Evolutionary conservation across 2,113 vertebrate species (phyloP), one percentile per base, ranked within the genome.

Genomic region (Phalacrocorax pelagicus): DNA sequence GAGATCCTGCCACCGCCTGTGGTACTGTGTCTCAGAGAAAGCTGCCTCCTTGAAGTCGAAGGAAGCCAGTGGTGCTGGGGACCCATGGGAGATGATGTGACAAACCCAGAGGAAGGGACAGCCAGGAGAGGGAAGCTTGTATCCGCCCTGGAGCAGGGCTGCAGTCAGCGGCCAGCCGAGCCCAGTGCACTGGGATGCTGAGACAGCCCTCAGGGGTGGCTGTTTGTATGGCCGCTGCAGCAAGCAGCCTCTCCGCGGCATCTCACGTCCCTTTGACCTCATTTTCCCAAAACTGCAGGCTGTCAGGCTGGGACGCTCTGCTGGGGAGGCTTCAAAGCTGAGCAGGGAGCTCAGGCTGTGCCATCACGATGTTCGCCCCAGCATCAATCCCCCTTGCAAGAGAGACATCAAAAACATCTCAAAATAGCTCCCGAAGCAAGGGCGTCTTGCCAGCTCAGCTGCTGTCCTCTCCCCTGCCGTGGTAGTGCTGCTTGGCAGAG

Each of bases 361-460:
- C 69, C 81, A 44, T 92, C 94, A 82, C 5, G 7, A 81, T 1
- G 38, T 27, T 89, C 29, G 1, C 73, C 81, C 86, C 92, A 86
- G 88, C 94, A 90, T 90, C 86, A 92, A 89, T 92, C 90, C 90
- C 44, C 78, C 78, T 84, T 95, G 95, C 88, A 77, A 88, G 59
- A 74, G 90, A 97, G 80, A 93, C 92, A 96, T 96, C 93, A 96
- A 84, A 97, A 96, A 61, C 93, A 87, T 82, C 96, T 92, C 92
- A 96, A 97, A 97, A 97, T 97, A 97, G 86, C 95, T 96, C 83
- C 63, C 4, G 0, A 81, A 69, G 86, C 71, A 40, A 89, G 86
- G 94, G 90, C 74, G 0, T 65, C 74, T 36, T 72, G 96, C 91
- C 96, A 97, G 96, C 90, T 95, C 92, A 87, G 92, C 88, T 81